Conservation (phyloP, 2,113 vertebrate genomes). For the Ameiurus melas region DNA sequence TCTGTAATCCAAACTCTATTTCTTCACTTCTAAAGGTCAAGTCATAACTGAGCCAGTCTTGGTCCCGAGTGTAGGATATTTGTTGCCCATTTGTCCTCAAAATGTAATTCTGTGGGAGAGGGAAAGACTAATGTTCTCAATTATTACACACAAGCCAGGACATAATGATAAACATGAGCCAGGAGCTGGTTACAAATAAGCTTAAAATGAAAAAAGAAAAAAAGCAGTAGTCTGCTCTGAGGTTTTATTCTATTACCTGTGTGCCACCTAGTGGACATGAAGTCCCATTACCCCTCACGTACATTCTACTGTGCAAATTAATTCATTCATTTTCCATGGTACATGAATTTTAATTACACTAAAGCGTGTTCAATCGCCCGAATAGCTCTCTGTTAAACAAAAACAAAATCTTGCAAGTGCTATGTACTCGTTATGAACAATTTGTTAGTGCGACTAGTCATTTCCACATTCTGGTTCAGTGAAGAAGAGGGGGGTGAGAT, state of each 20-base stretch:
- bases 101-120: neutral
- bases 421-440: neutral
- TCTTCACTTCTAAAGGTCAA: neutral
- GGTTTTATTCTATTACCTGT: neutral
- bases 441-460: neutral
- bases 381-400: slow-evolving; percentile 19
- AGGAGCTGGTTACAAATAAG: neutral
- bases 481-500: neutral
- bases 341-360: slow-evolving; percentile 18
- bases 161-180: neutral
- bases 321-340: slow-evolving; percentile 24
- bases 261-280: slow-evolving; percentile 39
- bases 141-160: neutral
- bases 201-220: neutral
- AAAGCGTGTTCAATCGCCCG: neutral
- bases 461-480: neutral
- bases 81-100: neutral
- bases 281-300: neutral
- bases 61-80: neutral
- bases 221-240: neutral
- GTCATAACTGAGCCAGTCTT: neutral
- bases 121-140: neutral
- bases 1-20: slow-evolving; percentile 9
- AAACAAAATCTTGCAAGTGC: slow-evolving; percentile 1
- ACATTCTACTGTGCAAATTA: neutral